A percentile compares a stretch with the other conserved stretches of the same genome.
Conservation (phyloP, 2,888 invertebrate genomes). For the Drosophila silvestris region DNA sequence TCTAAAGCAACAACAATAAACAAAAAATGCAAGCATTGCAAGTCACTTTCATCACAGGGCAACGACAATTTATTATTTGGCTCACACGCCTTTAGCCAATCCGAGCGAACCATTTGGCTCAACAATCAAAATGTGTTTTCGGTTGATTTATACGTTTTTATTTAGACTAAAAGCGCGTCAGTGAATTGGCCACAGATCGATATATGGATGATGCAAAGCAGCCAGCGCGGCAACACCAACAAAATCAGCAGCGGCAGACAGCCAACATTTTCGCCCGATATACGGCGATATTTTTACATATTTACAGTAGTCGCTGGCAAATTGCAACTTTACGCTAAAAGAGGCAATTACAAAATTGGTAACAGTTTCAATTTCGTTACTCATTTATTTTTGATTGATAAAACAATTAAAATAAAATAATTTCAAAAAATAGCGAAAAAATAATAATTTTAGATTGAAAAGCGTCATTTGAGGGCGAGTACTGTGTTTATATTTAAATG, state of each 20-base stretch:
- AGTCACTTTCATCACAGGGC: slow-evolving; percentile 42
- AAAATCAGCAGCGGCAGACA: not conserved
- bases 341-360: not conserved
- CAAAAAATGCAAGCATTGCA: slow-evolving; percentile 52
- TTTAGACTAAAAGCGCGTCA: slow-evolving; percentile 55
- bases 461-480: not conserved
- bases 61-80: slow-evolving; percentile 36
- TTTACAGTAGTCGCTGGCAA: not conserved
- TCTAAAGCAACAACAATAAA: slow-evolving; percentile 30
- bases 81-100: slow-evolving; percentile 49
- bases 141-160: slow-evolving; percentile 56
- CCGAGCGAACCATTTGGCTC: slow-evolving; percentile 62
- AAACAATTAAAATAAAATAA: no score
- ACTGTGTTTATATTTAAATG: slow-evolving; percentile 37
- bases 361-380: not conserved
- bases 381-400: not conserved
- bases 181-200: slow-evolving; percentile 62
- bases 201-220: slow-evolving; percentile 44
- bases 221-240: slow-evolving; percentile 30
- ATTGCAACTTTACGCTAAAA: not conserved
- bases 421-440: no score
- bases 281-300: slow-evolving; percentile 1
- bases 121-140: slow-evolving; percentile 64
- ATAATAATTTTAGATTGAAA: not conserved
- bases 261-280: slow-evolving; percentile 7